Evolutionary conservation across 2,888 invertebrate genomes (phyloP).

Genomic region (Sceliomorpha sp.): DNA sequence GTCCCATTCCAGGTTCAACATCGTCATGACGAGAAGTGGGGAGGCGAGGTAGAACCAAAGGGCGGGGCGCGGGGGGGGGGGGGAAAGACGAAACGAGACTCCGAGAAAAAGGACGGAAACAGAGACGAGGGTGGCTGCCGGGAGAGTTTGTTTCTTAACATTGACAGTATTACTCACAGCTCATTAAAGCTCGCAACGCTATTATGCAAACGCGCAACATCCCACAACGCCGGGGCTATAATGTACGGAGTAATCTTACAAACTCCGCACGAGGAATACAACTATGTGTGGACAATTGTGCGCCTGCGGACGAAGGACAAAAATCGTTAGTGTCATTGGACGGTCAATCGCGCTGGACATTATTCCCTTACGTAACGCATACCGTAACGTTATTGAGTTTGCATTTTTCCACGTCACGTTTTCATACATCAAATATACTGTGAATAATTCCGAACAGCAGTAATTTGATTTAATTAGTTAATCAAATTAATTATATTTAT

Average conservation of each 20-base stretch:
- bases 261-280: slow-evolving; percentile 36
- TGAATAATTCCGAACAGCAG: too few relatives aligned
- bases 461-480: background rate
- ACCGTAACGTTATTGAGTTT: too few relatives aligned
- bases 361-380: too few relatives aligned
- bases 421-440: too few relatives aligned
- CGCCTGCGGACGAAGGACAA: too few relatives aligned
- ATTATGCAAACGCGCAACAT: slow-evolving; percentile 47
- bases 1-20: slow-evolving; percentile 50
- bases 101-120: slow-evolving; percentile 7
- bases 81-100: background rate
- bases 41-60: slow-evolving; percentile 21
- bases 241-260: slow-evolving; percentile 47
- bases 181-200: slow-evolving; percentile 51
- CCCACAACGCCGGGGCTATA: slow-evolving; percentile 36
- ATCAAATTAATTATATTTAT: too few relatives aligned
- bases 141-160: slow-evolving; percentile 50
- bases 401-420: too few relatives aligned
- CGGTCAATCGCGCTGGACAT: too few relatives aligned
- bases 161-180: slow-evolving; percentile 51
- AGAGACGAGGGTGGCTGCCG: slow-evolving; percentile 16
- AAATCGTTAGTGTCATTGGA: too few relatives aligned
- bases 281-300: too few relatives aligned
- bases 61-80: background rate
- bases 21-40: slow-evolving; percentile 43